Evolutionary conservation across 2,888 invertebrate species (phyloP).

Genomic region (Dasysyrphus tricinctus): DNA sequence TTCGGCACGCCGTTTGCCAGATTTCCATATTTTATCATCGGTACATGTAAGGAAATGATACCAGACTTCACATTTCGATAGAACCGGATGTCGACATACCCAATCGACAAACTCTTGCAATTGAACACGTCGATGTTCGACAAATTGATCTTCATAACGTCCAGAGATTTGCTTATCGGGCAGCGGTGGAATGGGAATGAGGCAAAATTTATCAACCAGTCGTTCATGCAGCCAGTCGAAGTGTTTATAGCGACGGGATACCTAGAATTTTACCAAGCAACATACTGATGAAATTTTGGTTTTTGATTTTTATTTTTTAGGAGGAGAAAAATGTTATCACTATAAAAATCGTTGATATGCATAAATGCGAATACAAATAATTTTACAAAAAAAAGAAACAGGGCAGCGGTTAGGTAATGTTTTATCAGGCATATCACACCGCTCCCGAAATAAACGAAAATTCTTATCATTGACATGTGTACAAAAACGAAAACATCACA

Average conservation of each 20-base stretch:
- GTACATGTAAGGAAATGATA: conserved; percentile 98
- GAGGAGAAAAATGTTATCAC: not conserved
- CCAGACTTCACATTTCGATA: conserved; percentile 96
- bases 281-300: not conserved
- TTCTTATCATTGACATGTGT: no score
- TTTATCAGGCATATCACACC: no score
- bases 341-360: not conserved
- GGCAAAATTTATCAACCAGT: conserved; percentile 95
- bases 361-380: not conserved
- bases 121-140: conserved; percentile 96
- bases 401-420: no score
- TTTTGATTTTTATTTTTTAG: not conserved
- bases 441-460: no score
- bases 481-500: no score
- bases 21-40: conserved; percentile 99
- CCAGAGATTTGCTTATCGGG: conserved; percentile 99
- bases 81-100: conserved; percentile 97
- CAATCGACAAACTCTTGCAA: conserved; percentile 98
- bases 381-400: no score
- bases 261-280: conserved; percentile 77
- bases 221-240: conserved; percentile 99
- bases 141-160: conserved; percentile 98
- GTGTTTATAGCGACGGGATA: conserved; percentile 96
- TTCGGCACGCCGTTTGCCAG: conserved; percentile 97
- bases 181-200: conserved; percentile 97